Evolutionary conservation across 2,888 invertebrate genomes (phyloP).

Genomic region (Stenolophus ochropezus): DNA sequence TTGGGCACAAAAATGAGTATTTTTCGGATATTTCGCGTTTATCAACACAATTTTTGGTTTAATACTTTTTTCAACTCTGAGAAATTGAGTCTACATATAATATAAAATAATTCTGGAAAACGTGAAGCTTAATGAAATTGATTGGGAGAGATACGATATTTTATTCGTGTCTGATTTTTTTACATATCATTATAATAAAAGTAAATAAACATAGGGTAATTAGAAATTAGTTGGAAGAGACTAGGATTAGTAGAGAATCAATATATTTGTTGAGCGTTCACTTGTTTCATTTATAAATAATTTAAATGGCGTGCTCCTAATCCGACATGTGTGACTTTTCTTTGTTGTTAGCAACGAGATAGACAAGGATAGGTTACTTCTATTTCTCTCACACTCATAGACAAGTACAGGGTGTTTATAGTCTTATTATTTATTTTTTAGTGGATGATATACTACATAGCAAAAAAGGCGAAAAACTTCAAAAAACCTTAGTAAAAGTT

Average conservation of each 20-base stretch:
- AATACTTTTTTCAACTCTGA: no score
- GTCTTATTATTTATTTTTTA: no score
- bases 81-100: no score
- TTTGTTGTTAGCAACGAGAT: constrained; percentile 36
- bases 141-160: background rate
- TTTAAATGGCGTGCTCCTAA: constrained; percentile 27
- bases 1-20: no score
- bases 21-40: no score
- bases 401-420: no score
- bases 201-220: background rate
- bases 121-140: background rate
- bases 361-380: background rate
- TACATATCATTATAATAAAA: background rate
- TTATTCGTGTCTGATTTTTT: background rate
- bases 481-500: no score
- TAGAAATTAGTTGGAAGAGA: background rate
- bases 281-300: constrained; percentile 41
- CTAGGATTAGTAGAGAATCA: constrained; percentile 76
- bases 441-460: no score
- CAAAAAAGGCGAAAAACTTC: no score
- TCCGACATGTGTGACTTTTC: background rate
- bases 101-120: no score
- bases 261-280: background rate
- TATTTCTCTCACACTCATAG: background rate
- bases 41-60: no score